Evolutionary conservation across 1,140 invertebrate species (phyloP).

Genomic region (Drosophila prosaltans): DNA sequence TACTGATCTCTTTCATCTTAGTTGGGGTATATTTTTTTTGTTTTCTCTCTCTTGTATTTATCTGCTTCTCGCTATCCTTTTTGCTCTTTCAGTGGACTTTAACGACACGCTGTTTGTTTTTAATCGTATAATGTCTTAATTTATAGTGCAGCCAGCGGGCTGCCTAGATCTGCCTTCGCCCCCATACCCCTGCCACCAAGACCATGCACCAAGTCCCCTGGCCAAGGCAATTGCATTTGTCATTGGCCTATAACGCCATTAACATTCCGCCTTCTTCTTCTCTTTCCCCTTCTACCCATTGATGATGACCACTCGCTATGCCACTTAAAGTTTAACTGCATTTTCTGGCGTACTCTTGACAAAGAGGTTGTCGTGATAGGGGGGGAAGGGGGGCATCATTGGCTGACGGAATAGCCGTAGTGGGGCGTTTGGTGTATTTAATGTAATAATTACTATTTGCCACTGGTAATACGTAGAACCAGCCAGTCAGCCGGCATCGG

Average conservation of each 20-base stretch:
- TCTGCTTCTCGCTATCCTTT: slow-evolving; percentile 30
- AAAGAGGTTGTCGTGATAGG: not conserved
- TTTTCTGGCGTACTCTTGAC: slow-evolving; percentile 17
- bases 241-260: slow-evolving; percentile 79
- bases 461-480: slow-evolving; percentile 76
- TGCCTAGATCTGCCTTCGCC: slow-evolving; percentile 40
- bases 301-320: slow-evolving; percentile 40
- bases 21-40: not conserved
- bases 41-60: slow-evolving; percentile 4
- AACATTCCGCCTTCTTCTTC: slow-evolving; percentile 49
- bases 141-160: slow-evolving; percentile 65
- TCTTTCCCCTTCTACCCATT: not conserved
- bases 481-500: slow-evolving; percentile 34
- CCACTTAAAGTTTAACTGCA: slow-evolving; percentile 74
- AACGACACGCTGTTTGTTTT: slow-evolving; percentile 81
- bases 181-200: not conserved
- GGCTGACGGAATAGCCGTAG: slow-evolving; percentile 60
- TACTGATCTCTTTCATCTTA: slow-evolving; percentile 7
- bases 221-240: slow-evolving; percentile 75
- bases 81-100: slow-evolving; percentile 54
- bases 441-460: slow-evolving; percentile 83
- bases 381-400: slow-evolving; percentile 15
- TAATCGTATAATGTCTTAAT: slow-evolving; percentile 83
- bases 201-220: slow-evolving; percentile 21
- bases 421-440: slow-evolving; percentile 74